Base-by-base conservation (phyloP, 2,888 invertebrate genomes). In the Eremobia ochroleuca region DNA sequence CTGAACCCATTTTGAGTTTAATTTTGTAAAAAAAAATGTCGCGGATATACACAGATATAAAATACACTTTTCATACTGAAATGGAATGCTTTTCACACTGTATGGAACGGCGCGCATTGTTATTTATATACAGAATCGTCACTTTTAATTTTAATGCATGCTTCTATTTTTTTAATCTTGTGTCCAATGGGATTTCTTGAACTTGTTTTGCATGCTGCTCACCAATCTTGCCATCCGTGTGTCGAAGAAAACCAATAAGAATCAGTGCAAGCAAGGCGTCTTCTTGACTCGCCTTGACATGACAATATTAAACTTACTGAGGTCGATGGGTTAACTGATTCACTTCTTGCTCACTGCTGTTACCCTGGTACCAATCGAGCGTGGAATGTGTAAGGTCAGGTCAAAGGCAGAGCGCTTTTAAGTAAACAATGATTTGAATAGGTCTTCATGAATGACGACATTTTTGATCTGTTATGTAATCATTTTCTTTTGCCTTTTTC, bases 231-330 rank as follows among this genome's bases (percentile, higher is more conserved):
- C 0, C 25, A 37, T 0, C 66, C 15, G 85, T 83, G 69, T 83
- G 83, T 69, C 76, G 0, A 72, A 72, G n/a, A 70, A 69, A 62
- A 55, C 31, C 59, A 77, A 82, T 31, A 65, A 73, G 59, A 83
- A 83, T 64, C n/a, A 83, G 67, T 78, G 79, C 70, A 77, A 77
- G 73, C 43, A 40, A 82, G 11, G 52, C 85, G 59, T 82, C 70
- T 82, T 85, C 76, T 67, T 84, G 77, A 85, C 68, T 85, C 86
- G 80, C 92, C 92, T 93, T 93, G 92, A 91, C 91, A 91, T 87
- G 82, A 89, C 88, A 90, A 88, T 87, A 88, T 88, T 89, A 85
- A 89, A 83, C 68, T 66, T 40, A 71, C 75, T 84, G 82, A 89
- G 87, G 89, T 89, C 89, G 74, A 69, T 87, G 83, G 88, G 87